phyloP scores from a whole-genome alignment of 2,888 invertebrate species.

The Epinotia bilunana region DNA sequence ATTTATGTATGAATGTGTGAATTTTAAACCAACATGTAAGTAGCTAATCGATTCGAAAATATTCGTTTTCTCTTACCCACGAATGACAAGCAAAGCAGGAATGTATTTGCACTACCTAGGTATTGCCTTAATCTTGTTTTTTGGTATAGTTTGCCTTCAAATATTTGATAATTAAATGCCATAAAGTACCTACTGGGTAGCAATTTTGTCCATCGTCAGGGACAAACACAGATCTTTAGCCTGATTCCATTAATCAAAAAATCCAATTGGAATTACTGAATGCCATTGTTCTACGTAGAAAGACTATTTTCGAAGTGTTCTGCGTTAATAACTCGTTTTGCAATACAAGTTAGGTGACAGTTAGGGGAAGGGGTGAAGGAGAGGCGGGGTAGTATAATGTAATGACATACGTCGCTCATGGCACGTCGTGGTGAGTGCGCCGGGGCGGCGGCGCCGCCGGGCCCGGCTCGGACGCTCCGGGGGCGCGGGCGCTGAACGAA shows the following conservation, averaged over 20 bases:
- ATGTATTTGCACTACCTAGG: neutral
- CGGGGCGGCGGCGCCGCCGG: slow-evolving; percentile 66
- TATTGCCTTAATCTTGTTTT: neutral
- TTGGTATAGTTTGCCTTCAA: neutral
- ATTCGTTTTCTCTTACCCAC: slow-evolving; percentile 1
- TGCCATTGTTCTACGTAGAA: neutral
- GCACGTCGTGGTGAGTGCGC: slow-evolving; percentile 74
- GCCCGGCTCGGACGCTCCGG: slow-evolving; percentile 69
- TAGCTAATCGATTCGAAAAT: neutral
- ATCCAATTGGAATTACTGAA: neutral
- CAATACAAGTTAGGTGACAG: slow-evolving; percentile 11
- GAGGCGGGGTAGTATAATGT: slow-evolving; percentile 15
- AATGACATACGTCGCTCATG: slow-evolving; percentile 79
- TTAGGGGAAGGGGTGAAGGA: slow-evolving; percentile 11
- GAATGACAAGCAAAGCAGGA: neutral
- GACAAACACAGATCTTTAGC: neutral
- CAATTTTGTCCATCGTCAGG: neutral
- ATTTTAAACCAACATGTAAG: neutral
- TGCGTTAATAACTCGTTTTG: neutral
- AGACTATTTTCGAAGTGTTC: neutral
- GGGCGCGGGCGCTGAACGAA: slow-evolving; percentile 81
- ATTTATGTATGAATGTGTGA: neutral
- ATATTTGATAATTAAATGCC: neutral
- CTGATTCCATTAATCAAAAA: neutral
- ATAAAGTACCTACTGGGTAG: neutral